phyloP scores from a whole-genome alignment of 2,888 invertebrate genomes.

The Geotrupes spiniger region DNA sequence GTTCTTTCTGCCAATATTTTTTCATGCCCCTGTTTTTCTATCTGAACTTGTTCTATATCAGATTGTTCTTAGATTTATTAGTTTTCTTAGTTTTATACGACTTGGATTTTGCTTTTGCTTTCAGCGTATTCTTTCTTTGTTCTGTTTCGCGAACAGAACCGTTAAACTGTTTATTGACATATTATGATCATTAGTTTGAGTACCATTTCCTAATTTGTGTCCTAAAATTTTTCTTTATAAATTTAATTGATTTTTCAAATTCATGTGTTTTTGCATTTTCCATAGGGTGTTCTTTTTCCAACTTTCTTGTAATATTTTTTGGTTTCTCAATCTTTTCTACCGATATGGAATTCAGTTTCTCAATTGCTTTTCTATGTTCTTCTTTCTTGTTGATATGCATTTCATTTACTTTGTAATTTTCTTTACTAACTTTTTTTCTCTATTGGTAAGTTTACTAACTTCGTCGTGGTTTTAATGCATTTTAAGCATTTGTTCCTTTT shows the following conservation, averaged over 20 bases:
- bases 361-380: conserved; percentile 2
- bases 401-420: conserved; percentile 10
- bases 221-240: conserved; percentile 64
- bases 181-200: conserved; percentile 61
- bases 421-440: conserved; percentile 15
- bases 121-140: conserved; percentile 59
- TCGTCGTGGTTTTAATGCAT: too few relatives aligned
- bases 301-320: not conserved
- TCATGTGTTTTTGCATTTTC: conserved; percentile 5
- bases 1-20: conserved; percentile 22
- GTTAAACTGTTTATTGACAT: conserved; percentile 65
- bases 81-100: conserved; percentile 26
- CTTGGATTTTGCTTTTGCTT: conserved; percentile 49
- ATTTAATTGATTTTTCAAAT: not conserved
- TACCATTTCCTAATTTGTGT: conserved; percentile 63
- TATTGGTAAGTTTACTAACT: conserved; percentile 15
- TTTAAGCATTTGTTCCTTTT: conserved; percentile 7
- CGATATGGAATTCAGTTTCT: not conserved
- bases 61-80: conserved; percentile 22
- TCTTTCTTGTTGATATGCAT: conserved; percentile 2
- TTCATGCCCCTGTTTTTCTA: too few relatives aligned
- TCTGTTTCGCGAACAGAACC: conserved; percentile 62
- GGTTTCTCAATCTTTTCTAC: not conserved
- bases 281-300: conserved; percentile 4
- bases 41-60: conserved; percentile 33